Conservation (phyloP, 2,797 vertebrate species). For the Acrossocheilus wenchowensis region DNA sequence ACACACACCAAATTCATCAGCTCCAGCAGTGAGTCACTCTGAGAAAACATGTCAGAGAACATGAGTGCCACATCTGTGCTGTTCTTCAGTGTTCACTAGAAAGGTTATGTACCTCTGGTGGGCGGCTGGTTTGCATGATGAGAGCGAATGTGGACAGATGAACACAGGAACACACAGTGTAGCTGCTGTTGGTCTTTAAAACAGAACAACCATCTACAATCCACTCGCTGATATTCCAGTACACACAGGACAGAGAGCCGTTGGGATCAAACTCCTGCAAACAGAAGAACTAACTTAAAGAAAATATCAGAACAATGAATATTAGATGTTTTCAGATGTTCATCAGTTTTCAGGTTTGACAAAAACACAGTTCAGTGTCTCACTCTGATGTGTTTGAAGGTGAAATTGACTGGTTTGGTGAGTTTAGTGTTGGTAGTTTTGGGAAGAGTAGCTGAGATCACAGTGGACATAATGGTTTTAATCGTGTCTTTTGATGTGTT, state of each 20-base stretch:
- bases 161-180: constrained; percentile 50
- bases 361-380: not conserved
- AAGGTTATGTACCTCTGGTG: not conserved
- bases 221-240: not conserved
- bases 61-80: not conserved
- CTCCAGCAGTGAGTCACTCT: constrained; percentile 55
- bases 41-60: constrained; percentile 30
- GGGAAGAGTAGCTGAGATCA: constrained; percentile 39
- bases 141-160: constrained; percentile 57
- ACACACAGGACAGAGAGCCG: not conserved
- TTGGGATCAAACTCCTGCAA: not conserved
- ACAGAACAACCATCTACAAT: constrained; percentile 43
- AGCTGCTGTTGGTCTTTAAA: constrained; percentile 22
- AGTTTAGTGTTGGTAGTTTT: constrained; percentile 26
- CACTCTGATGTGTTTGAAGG: constrained; percentile 23
- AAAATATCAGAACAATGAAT: not conserved
- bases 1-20: constrained; percentile 70
- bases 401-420: constrained; percentile 42
- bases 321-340: not conserved
- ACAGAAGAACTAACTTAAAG: too few species aligned
- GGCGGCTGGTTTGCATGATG: constrained; percentile 32
- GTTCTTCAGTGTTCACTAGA: not conserved
- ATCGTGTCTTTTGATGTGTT: too few species aligned
- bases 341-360: too few species aligned
- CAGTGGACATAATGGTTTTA: not conserved